Evolutionary conservation across 2,888 invertebrate genomes (phyloP).

Genomic region (Anagyrus pseudococci): DNA sequence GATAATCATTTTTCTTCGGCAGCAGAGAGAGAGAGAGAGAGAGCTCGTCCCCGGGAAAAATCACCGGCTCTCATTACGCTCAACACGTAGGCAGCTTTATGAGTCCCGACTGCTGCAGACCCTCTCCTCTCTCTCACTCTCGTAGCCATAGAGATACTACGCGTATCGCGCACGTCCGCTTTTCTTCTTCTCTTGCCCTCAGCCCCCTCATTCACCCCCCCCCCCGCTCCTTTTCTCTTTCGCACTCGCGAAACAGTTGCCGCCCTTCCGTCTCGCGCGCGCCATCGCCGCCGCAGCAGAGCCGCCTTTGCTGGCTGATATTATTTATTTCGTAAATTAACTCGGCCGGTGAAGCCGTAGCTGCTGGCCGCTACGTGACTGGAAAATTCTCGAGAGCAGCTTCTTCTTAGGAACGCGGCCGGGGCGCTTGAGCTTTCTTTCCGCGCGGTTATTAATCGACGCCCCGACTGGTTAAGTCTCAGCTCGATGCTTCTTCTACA

Average conservation of each 20-base stretch:
- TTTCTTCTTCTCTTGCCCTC: constrained; percentile 9
- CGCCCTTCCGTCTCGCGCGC: background rate
- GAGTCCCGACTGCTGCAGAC: constrained; percentile 45
- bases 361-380: constrained; percentile 59
- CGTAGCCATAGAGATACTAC: background rate
- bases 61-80: constrained; percentile 62
- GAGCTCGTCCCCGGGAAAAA: constrained; percentile 55
- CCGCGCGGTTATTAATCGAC: constrained; percentile 60
- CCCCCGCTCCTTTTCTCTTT: background rate
- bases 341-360: too few relatives aligned
- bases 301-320: constrained; percentile 58
- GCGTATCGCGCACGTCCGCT: background rate
- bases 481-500: constrained; percentile 43
- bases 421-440: constrained; percentile 50
- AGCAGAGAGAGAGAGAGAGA: constrained; percentile 29
- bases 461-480: constrained; percentile 45
- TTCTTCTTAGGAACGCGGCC: too few relatives aligned
- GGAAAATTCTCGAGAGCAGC: constrained; percentile 53
- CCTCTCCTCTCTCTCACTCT: constrained; percentile 16
- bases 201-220: background rate
- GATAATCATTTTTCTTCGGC: constrained; percentile 46
- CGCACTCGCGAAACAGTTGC: background rate
- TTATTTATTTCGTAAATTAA: constrained; percentile 63
- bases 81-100: constrained; percentile 61
- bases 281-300: constrained; percentile 31